Evolutionary conservation across 35 echinoderm and acorn worm genomes (phyloP).

Genomic region (Ophiothrix spiculata): DNA sequence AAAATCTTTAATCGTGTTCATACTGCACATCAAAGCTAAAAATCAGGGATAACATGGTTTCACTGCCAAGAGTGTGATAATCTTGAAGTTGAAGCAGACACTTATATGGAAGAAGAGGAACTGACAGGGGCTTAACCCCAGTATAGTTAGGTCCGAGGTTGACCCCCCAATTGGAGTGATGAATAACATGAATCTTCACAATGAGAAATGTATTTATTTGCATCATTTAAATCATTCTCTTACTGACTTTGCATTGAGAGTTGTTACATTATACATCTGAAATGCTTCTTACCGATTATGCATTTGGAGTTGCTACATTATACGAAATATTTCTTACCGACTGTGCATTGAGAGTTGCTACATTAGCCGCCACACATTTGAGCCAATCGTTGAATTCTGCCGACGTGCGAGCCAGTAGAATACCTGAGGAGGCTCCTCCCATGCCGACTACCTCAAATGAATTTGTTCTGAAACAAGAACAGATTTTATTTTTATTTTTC

Average conservation of each 20-base stretch:
- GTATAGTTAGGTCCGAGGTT: too few species aligned
- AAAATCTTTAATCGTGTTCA: too few species aligned
- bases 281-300: neutral
- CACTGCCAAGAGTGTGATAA: too few species aligned
- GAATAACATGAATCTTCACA: too few species aligned
- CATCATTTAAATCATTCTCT: neutral
- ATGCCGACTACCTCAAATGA: conserved; percentile 82
- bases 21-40: too few species aligned
- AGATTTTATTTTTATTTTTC: neutral
- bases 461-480: conserved; percentile 35
- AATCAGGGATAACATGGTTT: too few species aligned
- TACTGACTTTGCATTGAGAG: neutral
- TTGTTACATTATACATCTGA: neutral
- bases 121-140: too few species aligned
- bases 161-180: too few species aligned
- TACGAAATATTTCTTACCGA: conserved; percentile 71
- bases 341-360: conserved; percentile 98
- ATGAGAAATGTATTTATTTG: too few species aligned
- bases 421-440: conserved; percentile 73
- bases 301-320: neutral
- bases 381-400: conserved; percentile 73
- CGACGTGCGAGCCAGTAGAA: conserved; percentile 66
- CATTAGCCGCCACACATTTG: conserved; percentile 69
- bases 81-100: too few species aligned
- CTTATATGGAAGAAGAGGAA: too few species aligned